Evolutionary conservation across 2,113 vertebrate genomes (phyloP).

Genomic region (Oreochromis aureus): DNA sequence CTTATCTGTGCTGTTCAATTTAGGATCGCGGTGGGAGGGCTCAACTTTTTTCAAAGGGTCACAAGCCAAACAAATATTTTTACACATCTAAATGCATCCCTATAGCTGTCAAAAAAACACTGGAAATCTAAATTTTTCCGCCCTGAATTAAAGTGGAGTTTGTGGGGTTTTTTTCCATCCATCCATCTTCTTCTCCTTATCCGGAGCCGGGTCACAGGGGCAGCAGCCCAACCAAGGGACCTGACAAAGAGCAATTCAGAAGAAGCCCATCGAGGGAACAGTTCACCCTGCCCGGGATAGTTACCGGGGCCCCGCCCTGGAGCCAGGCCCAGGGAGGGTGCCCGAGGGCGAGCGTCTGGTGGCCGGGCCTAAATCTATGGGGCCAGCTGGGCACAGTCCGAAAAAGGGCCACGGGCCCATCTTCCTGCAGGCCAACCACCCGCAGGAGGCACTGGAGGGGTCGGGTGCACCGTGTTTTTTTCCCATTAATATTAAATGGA

Average conservation of each 20-base stretch:
- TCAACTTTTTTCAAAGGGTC: background rate
- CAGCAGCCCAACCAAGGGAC: background rate
- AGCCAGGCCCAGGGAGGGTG: background rate
- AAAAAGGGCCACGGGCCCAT: background rate
- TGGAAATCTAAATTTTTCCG: background rate
- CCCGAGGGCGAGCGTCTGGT: background rate
- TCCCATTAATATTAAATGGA: background rate
- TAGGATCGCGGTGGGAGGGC: background rate
- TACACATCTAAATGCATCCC: background rate
- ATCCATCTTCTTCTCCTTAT: background rate
- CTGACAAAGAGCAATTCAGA: background rate
- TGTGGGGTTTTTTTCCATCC: background rate
- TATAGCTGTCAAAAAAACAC: background rate
- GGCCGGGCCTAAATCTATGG: background rate
- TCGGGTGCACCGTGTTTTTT: rapidly evolving
- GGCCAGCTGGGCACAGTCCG: background rate
- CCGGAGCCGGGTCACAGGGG: background rate
- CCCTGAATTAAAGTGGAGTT: background rate
- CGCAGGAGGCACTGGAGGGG: background rate
- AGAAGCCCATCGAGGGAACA: background rate
- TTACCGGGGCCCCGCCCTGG: background rate
- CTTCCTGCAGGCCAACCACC: background rate
- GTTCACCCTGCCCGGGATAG: background rate
- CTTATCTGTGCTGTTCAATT: background rate
- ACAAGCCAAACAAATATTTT: background rate